Evolutionary conservation across 2,797 vertebrate genomes (phyloP).

Genomic region (Oophaga sylvatica): DNA sequence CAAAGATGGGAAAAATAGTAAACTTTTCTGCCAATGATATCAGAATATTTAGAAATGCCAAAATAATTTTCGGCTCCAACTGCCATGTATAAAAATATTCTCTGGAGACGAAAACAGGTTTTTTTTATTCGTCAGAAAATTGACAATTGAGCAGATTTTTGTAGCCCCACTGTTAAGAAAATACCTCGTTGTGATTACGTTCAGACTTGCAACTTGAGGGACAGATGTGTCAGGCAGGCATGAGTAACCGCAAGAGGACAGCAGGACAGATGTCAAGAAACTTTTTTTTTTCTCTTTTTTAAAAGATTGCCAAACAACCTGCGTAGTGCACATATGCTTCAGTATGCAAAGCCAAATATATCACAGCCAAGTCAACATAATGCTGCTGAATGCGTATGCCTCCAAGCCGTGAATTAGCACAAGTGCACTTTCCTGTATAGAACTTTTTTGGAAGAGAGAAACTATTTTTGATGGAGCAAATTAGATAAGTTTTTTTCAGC

Average conservation of each 20-base stretch:
- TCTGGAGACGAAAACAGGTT: background rate
- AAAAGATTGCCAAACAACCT: conserved; percentile 62
- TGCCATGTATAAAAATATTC: conserved; percentile 4
- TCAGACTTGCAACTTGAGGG: conserved; percentile 50
- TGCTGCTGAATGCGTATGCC: conserved; percentile 55
- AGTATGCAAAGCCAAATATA: conserved; percentile 60
- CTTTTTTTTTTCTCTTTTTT: conserved; percentile 45
- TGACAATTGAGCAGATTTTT: conserved; percentile 38
- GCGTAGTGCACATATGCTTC: conserved; percentile 61
- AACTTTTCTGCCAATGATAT: background rate
- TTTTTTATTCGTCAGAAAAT: background rate
- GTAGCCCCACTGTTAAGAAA: conserved; percentile 45
- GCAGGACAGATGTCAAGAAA: conserved; percentile 63
- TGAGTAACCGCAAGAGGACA: conserved; percentile 62
- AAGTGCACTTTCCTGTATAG: conserved; percentile 40
- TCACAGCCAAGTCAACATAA: conserved; percentile 62
- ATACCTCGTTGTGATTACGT: conserved; percentile 57
- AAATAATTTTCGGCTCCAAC: background rate
- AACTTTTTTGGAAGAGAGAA: conserved; percentile 35
- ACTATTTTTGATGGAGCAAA: conserved; percentile 20
- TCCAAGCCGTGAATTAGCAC: conserved; percentile 58
- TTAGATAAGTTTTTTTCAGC: conserved; percentile 1
- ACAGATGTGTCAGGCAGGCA: conserved; percentile 61
- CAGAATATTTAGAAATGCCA: background rate
- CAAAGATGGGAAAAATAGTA: background rate